Evolutionary conservation across 1,140 invertebrate species (phyloP).

Genomic region (Aplysia californica): DNA sequence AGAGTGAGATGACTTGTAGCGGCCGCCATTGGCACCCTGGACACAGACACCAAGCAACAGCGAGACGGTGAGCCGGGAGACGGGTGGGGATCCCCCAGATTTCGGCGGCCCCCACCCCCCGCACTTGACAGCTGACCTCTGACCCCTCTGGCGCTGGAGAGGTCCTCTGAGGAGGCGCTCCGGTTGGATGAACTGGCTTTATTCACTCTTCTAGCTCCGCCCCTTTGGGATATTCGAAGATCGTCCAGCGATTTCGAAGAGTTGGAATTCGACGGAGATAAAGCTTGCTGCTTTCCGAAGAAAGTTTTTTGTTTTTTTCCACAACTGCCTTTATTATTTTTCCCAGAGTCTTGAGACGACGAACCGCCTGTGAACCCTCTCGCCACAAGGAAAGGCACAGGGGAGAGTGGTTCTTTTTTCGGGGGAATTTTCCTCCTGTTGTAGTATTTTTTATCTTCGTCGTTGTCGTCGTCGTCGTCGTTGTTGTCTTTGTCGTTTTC

Average conservation of each 20-base stretch:
- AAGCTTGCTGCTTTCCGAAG: neutral
- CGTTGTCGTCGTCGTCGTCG: no score
- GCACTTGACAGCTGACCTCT: neutral
- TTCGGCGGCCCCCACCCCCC: neutral
- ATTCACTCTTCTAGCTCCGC: neutral
- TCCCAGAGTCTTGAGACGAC: no score
- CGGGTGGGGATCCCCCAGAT: neutral
- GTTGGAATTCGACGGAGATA: neutral
- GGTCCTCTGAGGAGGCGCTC: constrained; percentile 21
- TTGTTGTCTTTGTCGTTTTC: neutral
- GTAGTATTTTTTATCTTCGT: no score
- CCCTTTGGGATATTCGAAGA: neutral
- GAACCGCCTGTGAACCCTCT: no score
- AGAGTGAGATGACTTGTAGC: constrained; percentile 29
- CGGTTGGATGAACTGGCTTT: neutral
- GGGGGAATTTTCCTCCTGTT: no score
- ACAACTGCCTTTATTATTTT: no score
- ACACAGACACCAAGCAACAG: constrained; percentile 26
- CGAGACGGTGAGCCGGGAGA: constrained; percentile 19
- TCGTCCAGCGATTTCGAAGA: constrained; percentile 27
- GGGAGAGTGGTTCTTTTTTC: no score
- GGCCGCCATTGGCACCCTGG: constrained; percentile 25
- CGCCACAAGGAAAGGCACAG: no score
- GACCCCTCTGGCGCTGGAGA: neutral
- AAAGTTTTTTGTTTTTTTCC: no score